These are phyloP conservation scores for Mythimna lalbum DNA, from an alignment of 2,888 invertebrate species.

Conservation along the genomic window DNA sequence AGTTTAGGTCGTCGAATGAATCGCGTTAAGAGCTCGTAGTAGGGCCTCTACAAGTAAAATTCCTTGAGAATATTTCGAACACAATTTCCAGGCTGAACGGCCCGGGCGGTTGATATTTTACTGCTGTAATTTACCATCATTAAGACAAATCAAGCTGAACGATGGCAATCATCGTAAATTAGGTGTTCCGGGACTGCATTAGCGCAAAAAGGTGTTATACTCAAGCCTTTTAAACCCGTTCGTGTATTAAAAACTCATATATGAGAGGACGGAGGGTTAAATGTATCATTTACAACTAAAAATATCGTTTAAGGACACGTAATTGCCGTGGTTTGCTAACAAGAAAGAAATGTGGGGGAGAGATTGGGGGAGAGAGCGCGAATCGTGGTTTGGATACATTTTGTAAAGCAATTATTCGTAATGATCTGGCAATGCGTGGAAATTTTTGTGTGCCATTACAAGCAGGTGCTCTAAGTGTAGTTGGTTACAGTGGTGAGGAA, in stretches of 20 bases:
- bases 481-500: constrained; percentile 23
- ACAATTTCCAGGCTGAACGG: constrained; percentile 73
- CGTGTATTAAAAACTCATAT: constrained; percentile 79
- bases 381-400: constrained; percentile 40
- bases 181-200: constrained; percentile 81
- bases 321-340: constrained; percentile 68
- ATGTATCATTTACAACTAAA: constrained; percentile 78
- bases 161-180: constrained; percentile 86
- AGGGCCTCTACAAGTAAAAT: constrained; percentile 69
- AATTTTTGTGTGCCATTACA: constrained; percentile 25
- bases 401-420: constrained; percentile 28
- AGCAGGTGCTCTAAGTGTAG: constrained; percentile 28
- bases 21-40: too few species aligned
- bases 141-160: constrained; percentile 84
- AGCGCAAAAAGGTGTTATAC: constrained; percentile 87
- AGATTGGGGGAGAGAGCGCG: constrained; percentile 52
- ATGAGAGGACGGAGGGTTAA: constrained; percentile 63
- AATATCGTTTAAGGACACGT: constrained; percentile 75
- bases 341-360: constrained; percentile 53
- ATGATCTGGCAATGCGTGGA: constrained; percentile 26
- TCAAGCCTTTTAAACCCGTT: constrained; percentile 70
- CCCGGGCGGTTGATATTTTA: constrained; percentile 78
- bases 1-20: too few species aligned
- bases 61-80: constrained; percentile 72
- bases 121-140: constrained; percentile 85